These are phyloP conservation scores for Pterocles burchelli DNA, from an alignment of 2,113 vertebrate species.

Conservation along the genomic window DNA sequence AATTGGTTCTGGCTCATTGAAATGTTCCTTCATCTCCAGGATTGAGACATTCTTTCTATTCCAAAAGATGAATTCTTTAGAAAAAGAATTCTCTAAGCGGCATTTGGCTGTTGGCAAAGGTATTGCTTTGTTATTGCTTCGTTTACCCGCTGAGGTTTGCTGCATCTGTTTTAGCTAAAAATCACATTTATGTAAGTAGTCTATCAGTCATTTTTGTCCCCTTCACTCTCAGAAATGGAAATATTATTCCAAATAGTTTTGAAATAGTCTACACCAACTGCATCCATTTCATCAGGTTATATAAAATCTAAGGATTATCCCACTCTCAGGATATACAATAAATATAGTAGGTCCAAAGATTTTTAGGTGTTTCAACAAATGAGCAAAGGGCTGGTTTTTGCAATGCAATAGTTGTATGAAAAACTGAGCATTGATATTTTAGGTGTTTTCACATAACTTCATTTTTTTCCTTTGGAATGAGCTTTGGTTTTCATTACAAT, in stretches of 20 bases:
- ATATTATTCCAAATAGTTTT: not conserved
- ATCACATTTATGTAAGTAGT: not conserved
- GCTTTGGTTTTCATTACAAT: not conserved
- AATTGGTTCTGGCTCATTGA: not conserved
- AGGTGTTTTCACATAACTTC: not conserved
- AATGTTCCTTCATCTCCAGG: not conserved
- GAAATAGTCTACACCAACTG: not conserved
- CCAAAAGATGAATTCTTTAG: not conserved
- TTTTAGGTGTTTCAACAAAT: not conserved
- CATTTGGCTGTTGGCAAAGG: not conserved
- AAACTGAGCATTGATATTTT: not conserved
- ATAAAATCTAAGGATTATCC: not conserved
- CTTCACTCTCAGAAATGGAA: not conserved
- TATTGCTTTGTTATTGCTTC: not conserved
- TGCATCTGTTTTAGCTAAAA: slow-evolving; percentile 5
- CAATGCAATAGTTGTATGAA: not conserved
- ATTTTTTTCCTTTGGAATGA: not conserved
- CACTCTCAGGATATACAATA: not conserved
- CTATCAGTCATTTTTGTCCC: not conserved
- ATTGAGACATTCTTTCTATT: not conserved
- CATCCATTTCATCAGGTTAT: not conserved
- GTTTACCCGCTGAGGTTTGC: not conserved
- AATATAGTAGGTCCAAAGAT: not conserved
- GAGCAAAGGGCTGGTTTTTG: not conserved
- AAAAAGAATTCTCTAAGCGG: not conserved